These are phyloP conservation scores for Dendronephthya gigantea DNA, from an alignment of 64 coral and sea anemone genomes.

Conservation along the genomic window DNA sequence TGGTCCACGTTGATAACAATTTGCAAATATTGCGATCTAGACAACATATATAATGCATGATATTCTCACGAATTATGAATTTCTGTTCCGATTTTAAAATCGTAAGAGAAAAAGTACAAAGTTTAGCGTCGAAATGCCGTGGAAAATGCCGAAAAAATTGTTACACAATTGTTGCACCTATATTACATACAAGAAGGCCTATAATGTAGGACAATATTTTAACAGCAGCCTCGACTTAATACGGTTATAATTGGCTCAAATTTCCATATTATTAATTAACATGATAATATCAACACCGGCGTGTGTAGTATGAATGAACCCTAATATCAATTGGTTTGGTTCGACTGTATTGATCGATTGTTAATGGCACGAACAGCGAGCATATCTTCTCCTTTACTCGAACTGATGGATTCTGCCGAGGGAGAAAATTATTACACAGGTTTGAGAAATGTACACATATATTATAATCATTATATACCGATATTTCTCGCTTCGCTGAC, in stretches of 20 bases:
- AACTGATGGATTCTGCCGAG: not conserved
- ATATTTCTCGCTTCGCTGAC: not conserved
- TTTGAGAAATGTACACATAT: not conserved
- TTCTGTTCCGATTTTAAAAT: too few relatives aligned
- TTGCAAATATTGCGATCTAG: too few relatives aligned
- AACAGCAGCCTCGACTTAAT: not conserved
- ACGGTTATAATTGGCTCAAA: not conserved
- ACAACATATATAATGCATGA: too few relatives aligned
- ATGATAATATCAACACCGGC: too few relatives aligned
- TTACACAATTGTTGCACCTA: too few relatives aligned
- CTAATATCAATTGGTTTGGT: not conserved
- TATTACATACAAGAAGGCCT: too few relatives aligned
- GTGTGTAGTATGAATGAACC: not conserved
- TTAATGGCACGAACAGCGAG: not conserved
- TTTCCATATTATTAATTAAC: not conserved
- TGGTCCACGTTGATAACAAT: too few relatives aligned
- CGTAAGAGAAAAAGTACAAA: too few relatives aligned
- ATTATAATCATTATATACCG: not conserved
- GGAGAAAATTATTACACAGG: not conserved
- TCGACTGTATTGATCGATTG: not conserved
- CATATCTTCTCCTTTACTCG: not conserved
- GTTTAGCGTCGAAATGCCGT: too few relatives aligned
- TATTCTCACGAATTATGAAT: too few relatives aligned
- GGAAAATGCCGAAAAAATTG: too few relatives aligned
- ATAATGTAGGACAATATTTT: too few relatives aligned